Percentiles rank a stretch among this genome's conserved stretches.
phyloP scores from a whole-genome alignment of 2,888 invertebrate genomes.

The Hydrotaea diabolus region DNA sequence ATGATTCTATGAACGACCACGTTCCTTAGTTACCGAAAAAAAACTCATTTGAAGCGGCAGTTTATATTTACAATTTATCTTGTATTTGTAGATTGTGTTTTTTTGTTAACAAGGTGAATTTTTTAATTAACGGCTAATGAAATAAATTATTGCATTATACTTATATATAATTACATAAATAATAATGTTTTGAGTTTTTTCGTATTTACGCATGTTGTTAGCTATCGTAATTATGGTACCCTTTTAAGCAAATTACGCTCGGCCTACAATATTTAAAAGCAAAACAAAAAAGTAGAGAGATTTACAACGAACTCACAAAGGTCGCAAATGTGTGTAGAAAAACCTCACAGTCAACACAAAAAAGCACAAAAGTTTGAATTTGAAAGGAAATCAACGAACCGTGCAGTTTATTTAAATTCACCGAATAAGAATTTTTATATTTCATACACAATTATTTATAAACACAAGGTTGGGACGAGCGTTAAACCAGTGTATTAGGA shows the following conservation, averaged over 20 bases:
- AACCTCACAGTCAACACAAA: not conserved
- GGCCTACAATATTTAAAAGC: not conserved
- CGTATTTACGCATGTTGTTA: not conserved
- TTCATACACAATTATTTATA: not conserved
- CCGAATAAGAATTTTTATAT: not conserved
- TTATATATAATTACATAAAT: not conserved
- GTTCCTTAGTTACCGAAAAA: too few species aligned
- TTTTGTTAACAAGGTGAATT: too few species aligned
- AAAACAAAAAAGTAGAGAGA: not conserved
- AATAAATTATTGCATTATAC: too few species aligned
- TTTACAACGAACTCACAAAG: not conserved
- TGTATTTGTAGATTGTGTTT: too few species aligned
- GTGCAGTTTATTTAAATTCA: not conserved
- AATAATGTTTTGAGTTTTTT: not conserved
- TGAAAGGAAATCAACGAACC: conserved; percentile 12
- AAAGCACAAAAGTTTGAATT: not conserved
- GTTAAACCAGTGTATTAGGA: too few species aligned
- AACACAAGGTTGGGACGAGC: not conserved
- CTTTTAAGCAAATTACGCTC: not conserved
- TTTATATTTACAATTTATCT: too few species aligned
- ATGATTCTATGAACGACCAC: too few species aligned
- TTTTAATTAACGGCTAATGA: too few species aligned
- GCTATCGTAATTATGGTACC: not conserved
- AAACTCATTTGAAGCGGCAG: too few species aligned
- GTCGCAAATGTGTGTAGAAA: not conserved